Evolutionary conservation across 1,140 invertebrate species (phyloP).

Genomic region (Lordiphosa collinella): DNA sequence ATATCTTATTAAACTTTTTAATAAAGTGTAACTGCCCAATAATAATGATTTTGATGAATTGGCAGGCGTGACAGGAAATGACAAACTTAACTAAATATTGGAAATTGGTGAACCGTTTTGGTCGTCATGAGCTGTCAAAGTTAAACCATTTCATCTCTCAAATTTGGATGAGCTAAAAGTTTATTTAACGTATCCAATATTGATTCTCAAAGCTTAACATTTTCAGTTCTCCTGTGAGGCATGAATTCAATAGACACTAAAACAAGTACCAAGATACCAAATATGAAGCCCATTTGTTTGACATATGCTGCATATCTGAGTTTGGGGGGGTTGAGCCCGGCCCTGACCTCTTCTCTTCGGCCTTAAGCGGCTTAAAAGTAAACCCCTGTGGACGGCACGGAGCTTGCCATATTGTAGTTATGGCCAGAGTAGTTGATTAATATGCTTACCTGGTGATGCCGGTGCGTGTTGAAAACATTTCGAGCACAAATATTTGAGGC

Average conservation of each 20-base stretch:
- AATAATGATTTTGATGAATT: neutral
- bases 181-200: no score
- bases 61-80: no score
- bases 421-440: slow-evolving; percentile 59
- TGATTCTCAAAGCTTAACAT: no score
- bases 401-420: slow-evolving; percentile 13
- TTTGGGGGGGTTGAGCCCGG: slow-evolving; percentile 1
- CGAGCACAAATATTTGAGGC: slow-evolving; percentile 87
- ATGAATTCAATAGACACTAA: neutral
- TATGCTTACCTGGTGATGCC: slow-evolving; percentile 78
- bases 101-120: no score
- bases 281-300: slow-evolving; percentile 38
- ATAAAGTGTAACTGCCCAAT: no score
- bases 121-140: no score
- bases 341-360: slow-evolving; percentile 5
- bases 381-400: slow-evolving; percentile 1
- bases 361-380: slow-evolving; percentile 57
- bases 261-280: slow-evolving; percentile 21
- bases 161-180: no score
- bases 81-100: no score
- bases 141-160: no score
- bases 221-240: neutral
- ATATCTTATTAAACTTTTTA: no score
- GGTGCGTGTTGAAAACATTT: slow-evolving; percentile 82
- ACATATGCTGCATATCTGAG: slow-evolving; percentile 22